These are phyloP conservation scores for Melangyna quadrimaculata DNA, from an alignment of 2,888 invertebrate genomes.

Conservation along the genomic window DNA sequence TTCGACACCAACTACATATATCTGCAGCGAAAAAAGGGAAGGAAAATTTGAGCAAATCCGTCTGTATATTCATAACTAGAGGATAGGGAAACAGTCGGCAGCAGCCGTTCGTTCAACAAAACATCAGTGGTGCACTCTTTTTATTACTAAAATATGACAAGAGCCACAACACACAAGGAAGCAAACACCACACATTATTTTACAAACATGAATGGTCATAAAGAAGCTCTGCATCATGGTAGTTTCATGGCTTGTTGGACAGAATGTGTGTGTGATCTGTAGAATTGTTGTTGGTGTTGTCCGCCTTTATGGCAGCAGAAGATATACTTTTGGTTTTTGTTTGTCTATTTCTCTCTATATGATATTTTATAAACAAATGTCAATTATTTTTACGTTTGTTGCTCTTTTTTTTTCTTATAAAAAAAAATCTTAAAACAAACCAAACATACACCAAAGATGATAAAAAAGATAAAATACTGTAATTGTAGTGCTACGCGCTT, in stretches of 20 bases:
- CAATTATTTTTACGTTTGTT: slow-evolving; percentile 60
- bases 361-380: slow-evolving; percentile 54
- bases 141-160: slow-evolving; percentile 70
- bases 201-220: slow-evolving; percentile 62
- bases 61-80: background rate
- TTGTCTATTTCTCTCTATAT: slow-evolving; percentile 9
- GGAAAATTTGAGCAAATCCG: slow-evolving; percentile 50
- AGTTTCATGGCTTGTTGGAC: slow-evolving; percentile 63
- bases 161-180: slow-evolving; percentile 45
- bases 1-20: background rate
- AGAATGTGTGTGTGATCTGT: slow-evolving; percentile 23
- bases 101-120: slow-evolving; percentile 16
- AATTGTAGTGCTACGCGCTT: slow-evolving; percentile 57
- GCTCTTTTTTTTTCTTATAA: background rate
- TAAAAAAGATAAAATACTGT: slow-evolving; percentile 62
- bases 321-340: slow-evolving; percentile 53
- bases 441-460: slow-evolving; percentile 15
- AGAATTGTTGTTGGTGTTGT: slow-evolving; percentile 37
- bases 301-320: slow-evolving; percentile 8
- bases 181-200: slow-evolving; percentile 25
- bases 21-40: background rate
- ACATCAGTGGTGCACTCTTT: slow-evolving; percentile 51
- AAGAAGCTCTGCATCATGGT: slow-evolving; percentile 58
- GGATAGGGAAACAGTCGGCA: background rate
- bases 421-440: background rate